Evolutionary conservation across 2,113 vertebrate genomes (phyloP).

Genomic region (Stegastes partitus): DNA sequence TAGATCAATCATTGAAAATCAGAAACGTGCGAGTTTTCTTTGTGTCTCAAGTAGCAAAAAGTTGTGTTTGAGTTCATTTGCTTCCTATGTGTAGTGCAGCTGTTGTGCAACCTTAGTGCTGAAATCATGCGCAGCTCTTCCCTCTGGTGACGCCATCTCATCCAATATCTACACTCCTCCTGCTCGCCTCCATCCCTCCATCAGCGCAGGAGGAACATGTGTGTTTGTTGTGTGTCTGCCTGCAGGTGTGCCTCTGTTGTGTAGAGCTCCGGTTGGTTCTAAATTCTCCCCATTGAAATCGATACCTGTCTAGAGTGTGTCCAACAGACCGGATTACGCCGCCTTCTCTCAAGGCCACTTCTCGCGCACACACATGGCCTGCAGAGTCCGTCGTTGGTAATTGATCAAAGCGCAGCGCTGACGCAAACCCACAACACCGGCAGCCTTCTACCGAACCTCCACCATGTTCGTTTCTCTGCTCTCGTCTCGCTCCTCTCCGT

Average conservation of each 20-base stretch:
- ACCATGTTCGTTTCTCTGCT: slow-evolving; percentile 12
- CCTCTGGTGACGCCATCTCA: too few species aligned
- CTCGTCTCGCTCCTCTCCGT: slow-evolving; percentile 25
- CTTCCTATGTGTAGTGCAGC: too few species aligned
- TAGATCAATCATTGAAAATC: too few species aligned
- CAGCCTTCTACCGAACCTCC: slow-evolving; percentile 27
- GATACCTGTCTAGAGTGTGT: slow-evolving; percentile 78
- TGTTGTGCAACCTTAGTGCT: too few species aligned
- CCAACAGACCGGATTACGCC: slow-evolving; percentile 71
- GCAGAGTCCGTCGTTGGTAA: slow-evolving; percentile 71
- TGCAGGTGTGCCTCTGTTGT: background rate
- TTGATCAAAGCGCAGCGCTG: slow-evolving; percentile 70
- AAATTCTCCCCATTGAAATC: slow-evolving; percentile 78
- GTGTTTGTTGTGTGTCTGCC: background rate
- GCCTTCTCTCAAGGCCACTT: slow-evolving; percentile 68
- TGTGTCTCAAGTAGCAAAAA: too few species aligned
- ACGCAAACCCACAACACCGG: slow-evolving; percentile 46
- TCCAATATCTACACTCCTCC: too few species aligned
- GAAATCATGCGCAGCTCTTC: too few species aligned
- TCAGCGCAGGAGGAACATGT: too few species aligned
- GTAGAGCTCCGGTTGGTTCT: slow-evolving; percentile 67
- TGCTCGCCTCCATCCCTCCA: too few species aligned
- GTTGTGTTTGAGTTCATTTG: too few species aligned
- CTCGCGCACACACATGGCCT: slow-evolving; percentile 30
- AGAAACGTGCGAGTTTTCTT: too few species aligned